Evolutionary conservation across 1,140 invertebrate species (phyloP), one percentile per base, ranked within the genome.

Genomic region (Gryon sp.): DNA sequence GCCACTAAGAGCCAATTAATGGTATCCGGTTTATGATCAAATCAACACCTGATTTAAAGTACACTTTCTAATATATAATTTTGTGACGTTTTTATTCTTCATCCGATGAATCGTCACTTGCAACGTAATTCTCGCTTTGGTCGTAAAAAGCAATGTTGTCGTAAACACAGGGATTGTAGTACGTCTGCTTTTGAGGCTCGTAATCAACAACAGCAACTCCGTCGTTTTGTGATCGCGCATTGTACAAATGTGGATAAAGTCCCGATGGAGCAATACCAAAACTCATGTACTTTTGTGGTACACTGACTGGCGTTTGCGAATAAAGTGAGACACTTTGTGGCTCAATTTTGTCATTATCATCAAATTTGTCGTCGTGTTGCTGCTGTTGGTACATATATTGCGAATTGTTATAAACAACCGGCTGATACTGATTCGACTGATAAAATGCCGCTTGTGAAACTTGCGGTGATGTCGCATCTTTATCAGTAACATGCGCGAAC

Each of bases 211-310:
- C 82, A 83, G 84, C 84, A 81, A 86, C 78, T 12, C 81, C 82
- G 57, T 81, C 84, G 43, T 80, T 15, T 43, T 87, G 81, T 36
- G 83, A 76, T 11, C 81, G 78, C 45, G 82, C 83, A 52, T 88
- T 87, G 30, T 88, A 88, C 45, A 88, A 73, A 59, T 88, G 87
- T 1, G 86, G 86, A 70, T 88, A 88, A 9, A 88, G 52, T 1
- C 76, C 83, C 1, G 83, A 72, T 11, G 83, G 52, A 0, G 81
- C 52, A n/a, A 87, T 77, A 12, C 76, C 82, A 15, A 87, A 77
- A 36, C 79, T 83, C 43, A 86, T 76, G 50, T 83, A 81, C 79
- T 88, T 88, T 65, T 84, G 78, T 46, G 76, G 53, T 19, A 28
- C 68, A 5, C 82, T 70, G 6, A 14, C 43, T 22, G 5, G 22